These are phyloP conservation scores for Chondrosia reniformis DNA, from an alignment of 37 sponge, comb jelly and placozoan genomes.

Conservation along the genomic window DNA sequence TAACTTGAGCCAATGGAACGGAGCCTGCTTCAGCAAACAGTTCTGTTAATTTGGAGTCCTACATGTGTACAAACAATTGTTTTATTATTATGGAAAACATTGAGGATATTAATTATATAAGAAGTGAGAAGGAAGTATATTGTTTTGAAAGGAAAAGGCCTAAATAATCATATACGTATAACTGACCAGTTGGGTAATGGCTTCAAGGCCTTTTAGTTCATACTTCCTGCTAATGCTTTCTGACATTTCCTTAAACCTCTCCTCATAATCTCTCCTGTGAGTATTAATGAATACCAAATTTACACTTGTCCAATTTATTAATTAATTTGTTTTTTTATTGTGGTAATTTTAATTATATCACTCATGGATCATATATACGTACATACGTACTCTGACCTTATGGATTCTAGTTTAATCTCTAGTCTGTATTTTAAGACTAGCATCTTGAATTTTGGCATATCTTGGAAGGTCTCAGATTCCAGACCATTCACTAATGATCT, in stretches of 20 bases:
- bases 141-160: no score
- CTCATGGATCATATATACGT: not conserved
- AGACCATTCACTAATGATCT: not conserved
- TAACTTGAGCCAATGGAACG: no score
- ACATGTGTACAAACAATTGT: no score
- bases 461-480: not conserved
- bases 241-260: not conserved
- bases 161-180: not conserved
- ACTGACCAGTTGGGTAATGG: constrained; percentile 4
- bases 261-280: not conserved
- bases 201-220: constrained; percentile 6
- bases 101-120: not conserved
- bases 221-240: not conserved
- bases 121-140: not conserved
- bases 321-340: no score
- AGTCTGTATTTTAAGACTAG: not conserved
- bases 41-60: no score
- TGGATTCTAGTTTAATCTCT: constrained; percentile 4
- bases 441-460: not conserved
- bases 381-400: not conserved
- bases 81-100: no score
- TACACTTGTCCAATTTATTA: no score
- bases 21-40: no score
- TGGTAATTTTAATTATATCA: no score
- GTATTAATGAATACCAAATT: no score